Conservation (phyloP, 1,140 invertebrate genomes). For the Conus ventricosus region DNA sequence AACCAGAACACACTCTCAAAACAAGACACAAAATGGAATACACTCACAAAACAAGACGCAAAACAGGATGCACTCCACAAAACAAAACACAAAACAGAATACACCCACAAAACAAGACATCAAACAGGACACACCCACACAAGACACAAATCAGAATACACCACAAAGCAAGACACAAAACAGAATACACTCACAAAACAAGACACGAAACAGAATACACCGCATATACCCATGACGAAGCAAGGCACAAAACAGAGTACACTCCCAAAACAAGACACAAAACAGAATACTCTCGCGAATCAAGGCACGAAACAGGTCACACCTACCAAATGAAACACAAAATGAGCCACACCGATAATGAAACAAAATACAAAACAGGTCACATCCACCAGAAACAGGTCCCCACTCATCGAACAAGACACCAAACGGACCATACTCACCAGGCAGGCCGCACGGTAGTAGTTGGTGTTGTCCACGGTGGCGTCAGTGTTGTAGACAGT, state of each 20-base stretch:
- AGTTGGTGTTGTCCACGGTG: conserved; percentile 43
- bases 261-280: not conserved
- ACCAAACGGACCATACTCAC: conserved; percentile 30
- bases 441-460: conserved; percentile 55
- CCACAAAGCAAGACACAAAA: not conserved
- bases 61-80: too few relatives aligned
- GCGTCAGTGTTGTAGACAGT: conserved; percentile 53
- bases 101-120: not conserved
- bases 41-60: too few relatives aligned
- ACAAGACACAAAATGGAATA: too few relatives aligned
- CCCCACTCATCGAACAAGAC: not conserved
- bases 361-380: too few relatives aligned
- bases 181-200: too few relatives aligned
- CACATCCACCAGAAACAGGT: too few relatives aligned
- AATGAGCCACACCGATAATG: not conserved
- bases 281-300: too few relatives aligned
- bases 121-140: not conserved
- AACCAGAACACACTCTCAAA: too few relatives aligned
- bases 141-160: too few relatives aligned
- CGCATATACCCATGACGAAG: not conserved
- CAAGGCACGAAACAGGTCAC: not conserved
- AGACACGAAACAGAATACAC: not conserved
- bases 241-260: not conserved
- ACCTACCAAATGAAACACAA: not conserved
- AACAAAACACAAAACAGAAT: too few relatives aligned